Evolutionary conservation across 2,113 vertebrate species (phyloP).

Genomic region (Canis aureus): DNA sequence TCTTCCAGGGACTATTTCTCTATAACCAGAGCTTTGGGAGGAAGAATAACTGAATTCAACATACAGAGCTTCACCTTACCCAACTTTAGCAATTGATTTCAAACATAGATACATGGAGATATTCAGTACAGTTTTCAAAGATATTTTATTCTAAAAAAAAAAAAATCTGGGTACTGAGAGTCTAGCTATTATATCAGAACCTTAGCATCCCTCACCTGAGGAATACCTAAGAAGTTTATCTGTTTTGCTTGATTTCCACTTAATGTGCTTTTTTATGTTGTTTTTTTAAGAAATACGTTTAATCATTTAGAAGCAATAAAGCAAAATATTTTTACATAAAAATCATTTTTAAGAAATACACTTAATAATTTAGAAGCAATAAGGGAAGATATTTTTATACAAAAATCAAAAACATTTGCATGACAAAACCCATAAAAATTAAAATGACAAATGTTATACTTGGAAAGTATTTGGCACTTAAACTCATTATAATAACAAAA

Average conservation of each 20-base stretch:
- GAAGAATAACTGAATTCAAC: not conserved
- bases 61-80: no score
- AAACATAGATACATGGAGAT: not conserved
- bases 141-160: not conserved
- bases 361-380: constrained; percentile 46
- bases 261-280: not conserved
- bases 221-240: not conserved
- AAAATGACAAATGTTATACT: not conserved
- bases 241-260: not conserved
- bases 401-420: not conserved
- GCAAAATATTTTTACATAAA: not conserved
- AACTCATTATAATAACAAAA: not conserved
- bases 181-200: not conserved
- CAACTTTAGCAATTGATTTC: not conserved
- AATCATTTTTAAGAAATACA: not conserved
- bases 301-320: constrained; percentile 39
- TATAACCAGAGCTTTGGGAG: not conserved
- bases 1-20: not conserved
- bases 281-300: not conserved
- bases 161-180: not conserved
- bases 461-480: constrained; percentile 22
- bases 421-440: not conserved
- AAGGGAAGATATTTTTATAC: not conserved
- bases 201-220: not conserved
- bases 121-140: not conserved